Percentiles rank a stretch among this genome's conserved stretches.
These are phyloP conservation scores for Antigone vipio DNA, from an alignment of 2,113 vertebrate genomes.

Conservation along the genomic window DNA sequence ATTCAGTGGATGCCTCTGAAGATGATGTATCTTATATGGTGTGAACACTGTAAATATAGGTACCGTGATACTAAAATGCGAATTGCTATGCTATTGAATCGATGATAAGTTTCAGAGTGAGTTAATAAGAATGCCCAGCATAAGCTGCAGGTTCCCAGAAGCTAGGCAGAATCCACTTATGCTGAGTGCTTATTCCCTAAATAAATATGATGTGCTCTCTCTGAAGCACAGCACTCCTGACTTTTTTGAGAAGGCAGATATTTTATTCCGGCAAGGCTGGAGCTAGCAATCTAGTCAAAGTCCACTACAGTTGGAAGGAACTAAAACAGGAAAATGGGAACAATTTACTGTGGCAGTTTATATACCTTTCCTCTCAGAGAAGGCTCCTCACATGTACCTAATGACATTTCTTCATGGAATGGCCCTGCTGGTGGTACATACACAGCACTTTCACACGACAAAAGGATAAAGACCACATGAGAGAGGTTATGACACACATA, in stretches of 20 bases:
- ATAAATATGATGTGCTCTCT: background rate
- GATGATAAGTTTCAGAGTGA: background rate
- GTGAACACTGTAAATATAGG: background rate
- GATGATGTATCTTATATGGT: background rate
- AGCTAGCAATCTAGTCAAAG: background rate
- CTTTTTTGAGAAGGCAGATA: background rate
- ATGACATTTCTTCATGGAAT: background rate
- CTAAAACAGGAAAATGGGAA: background rate
- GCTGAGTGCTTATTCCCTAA: background rate
- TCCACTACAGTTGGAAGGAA: background rate
- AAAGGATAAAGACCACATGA: background rate
- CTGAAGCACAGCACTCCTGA: background rate
- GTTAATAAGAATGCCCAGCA: background rate
- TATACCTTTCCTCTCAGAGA: background rate
- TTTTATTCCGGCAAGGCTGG: background rate
- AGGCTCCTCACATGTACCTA: background rate
- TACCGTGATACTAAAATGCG: background rate
- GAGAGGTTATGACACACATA: background rate
- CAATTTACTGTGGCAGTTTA: background rate
- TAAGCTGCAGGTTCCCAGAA: background rate
- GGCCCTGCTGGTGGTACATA: background rate
- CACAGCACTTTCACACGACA: background rate
- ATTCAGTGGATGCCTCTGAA: background rate
- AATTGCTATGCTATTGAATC: background rate
- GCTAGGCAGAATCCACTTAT: background rate